These are phyloP conservation scores for Blastobasis adustella DNA, from an alignment of 2,888 invertebrate genomes.

Conservation along the genomic window DNA sequence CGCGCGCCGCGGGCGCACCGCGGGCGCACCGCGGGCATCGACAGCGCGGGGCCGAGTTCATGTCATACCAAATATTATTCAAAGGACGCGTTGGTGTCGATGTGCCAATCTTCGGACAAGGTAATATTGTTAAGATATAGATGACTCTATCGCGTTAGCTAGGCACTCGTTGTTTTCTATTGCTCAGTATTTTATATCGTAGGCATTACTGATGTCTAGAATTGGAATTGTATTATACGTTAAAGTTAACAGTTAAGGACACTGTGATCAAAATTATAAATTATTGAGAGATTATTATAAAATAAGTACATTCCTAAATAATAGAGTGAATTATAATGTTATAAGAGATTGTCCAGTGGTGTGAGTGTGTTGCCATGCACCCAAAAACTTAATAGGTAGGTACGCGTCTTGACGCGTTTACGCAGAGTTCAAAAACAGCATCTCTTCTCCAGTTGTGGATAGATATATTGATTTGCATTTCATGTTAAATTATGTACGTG, in stretches of 20 bases:
- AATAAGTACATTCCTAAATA: constrained; percentile 71
- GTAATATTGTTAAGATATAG: constrained; percentile 68
- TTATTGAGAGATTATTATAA: constrained; percentile 74
- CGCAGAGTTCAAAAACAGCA: constrained; percentile 45
- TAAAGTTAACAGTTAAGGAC: constrained; percentile 71
- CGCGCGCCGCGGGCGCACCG: constrained; percentile 7
- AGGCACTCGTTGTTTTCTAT: constrained; percentile 65
- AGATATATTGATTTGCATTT: constrained; percentile 52
- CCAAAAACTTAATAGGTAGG: constrained; percentile 11
- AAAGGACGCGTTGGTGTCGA: constrained; percentile 52
- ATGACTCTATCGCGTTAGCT: constrained; percentile 62
- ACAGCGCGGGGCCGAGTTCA: constrained; percentile 18
- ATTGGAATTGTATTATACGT: constrained; percentile 71
- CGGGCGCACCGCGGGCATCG: too few relatives aligned
- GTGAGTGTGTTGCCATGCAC: constrained; percentile 4
- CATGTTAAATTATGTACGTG: constrained; percentile 30
- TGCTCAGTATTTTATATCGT: constrained; percentile 71
- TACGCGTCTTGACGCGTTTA: too few relatives aligned
- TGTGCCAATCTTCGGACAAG: constrained; percentile 70
- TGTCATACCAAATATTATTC: constrained; percentile 61
- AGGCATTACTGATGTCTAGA: constrained; percentile 50
- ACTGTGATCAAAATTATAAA: constrained; percentile 75
- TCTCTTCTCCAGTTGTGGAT: constrained; percentile 42
- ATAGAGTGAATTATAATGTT: constrained; percentile 67
- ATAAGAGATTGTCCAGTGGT: constrained; percentile 54